A percentile compares a stretch with the other conserved stretches of the same genome.
Conservation (phyloP, 2,797 vertebrate genomes). For the Molossus alvarezi region DNA sequence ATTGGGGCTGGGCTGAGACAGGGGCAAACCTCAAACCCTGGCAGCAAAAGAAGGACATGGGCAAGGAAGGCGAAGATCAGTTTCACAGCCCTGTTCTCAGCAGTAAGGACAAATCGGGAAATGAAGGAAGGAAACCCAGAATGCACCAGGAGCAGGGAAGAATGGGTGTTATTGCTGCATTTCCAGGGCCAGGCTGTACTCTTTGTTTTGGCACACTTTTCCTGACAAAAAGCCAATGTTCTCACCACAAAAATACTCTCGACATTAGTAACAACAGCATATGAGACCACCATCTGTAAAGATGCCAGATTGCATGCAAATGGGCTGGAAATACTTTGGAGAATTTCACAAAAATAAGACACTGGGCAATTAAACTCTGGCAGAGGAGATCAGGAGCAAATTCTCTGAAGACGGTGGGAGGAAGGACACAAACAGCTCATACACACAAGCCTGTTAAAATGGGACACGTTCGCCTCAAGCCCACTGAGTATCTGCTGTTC, state of each 20-base stretch:
- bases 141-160: not conserved
- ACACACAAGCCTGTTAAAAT: not conserved
- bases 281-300: not conserved
- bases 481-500: not conserved
- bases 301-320: conserved; percentile 31
- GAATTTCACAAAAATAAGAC: conserved; percentile 35
- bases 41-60: not conserved
- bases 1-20: not conserved
- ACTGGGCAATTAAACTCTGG: not conserved
- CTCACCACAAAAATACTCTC: conserved; percentile 27
- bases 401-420: not conserved
- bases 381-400: not conserved
- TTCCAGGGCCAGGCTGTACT: conserved; percentile 21
- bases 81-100: not conserved
- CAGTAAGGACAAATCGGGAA: not conserved
- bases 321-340: conserved; percentile 16
- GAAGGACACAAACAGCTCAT: not conserved
- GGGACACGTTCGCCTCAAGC: not conserved
- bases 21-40: not conserved
- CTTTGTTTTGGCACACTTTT: conserved; percentile 12
- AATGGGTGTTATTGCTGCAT: not conserved
- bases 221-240: conserved; percentile 19
- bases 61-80: not conserved
- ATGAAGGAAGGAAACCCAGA: conserved; percentile 37
- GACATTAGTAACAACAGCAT: not conserved